Conservation (phyloP, 2,888 invertebrate genomes). For the Dolichomitus sp. region DNA sequence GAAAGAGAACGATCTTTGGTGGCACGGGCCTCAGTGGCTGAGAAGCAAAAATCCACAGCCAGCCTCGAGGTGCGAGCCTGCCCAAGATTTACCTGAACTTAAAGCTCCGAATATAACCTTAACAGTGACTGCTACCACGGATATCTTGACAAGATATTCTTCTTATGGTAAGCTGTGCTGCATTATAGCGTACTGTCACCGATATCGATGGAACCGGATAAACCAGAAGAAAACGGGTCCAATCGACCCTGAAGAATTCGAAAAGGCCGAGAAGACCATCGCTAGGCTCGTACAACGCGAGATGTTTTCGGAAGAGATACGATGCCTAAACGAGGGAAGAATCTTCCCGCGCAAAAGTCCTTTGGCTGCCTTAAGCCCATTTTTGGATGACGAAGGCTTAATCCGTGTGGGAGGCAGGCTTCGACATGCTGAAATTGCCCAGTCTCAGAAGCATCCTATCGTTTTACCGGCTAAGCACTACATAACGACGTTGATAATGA, state of each 20-base stretch:
- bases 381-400: constrained; percentile 49
- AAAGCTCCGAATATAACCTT: neutral
- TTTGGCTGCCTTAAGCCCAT: constrained; percentile 24
- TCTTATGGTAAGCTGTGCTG: neutral
- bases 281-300: neutral
- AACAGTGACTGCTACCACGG: neutral
- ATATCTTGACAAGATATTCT: constrained; percentile 5
- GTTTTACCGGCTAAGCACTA: constrained; percentile 37
- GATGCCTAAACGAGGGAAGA: neutral
- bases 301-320: neutral
- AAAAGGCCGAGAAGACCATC: constrained; percentile 3
- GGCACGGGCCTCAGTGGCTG: constrained; percentile 14
- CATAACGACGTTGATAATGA: constrained; percentile 37
- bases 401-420: constrained; percentile 62
- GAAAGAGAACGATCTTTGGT: neutral
- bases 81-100: constrained; percentile 5
- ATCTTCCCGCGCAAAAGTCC: neutral
- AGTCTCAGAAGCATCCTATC: constrained; percentile 51
- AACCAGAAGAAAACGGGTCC: neutral
- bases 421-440: constrained; percentile 36
- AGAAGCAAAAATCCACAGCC: neutral
- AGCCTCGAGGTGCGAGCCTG: constrained; percentile 1
- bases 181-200: neutral
- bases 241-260: neutral
- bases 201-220: neutral